Conservation (phyloP, 2,113 vertebrate species). For the Meleagris gallopavo region DNA sequence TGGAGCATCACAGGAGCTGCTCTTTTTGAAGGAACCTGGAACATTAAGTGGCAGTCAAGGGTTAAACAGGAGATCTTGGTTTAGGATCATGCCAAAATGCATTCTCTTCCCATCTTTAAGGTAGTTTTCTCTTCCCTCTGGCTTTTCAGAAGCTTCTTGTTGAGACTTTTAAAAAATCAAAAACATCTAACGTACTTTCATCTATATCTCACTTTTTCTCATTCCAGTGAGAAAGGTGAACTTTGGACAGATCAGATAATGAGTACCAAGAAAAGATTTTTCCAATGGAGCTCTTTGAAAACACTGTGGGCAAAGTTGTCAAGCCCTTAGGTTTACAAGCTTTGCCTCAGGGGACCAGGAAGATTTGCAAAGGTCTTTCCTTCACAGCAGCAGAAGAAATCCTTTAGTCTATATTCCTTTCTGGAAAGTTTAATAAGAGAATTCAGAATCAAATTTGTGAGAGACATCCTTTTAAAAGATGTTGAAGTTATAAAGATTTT, state of each 20-base stretch:
- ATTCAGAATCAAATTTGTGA: not conserved
- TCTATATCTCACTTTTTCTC: slow-evolving; percentile 1
- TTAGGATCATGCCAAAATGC: slow-evolving; percentile 1
- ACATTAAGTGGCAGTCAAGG: not conserved
- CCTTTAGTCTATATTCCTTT: not conserved
- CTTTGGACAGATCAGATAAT: slow-evolving; percentile 53
- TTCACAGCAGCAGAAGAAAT: slow-evolving; percentile 20
- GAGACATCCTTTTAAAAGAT: not conserved
- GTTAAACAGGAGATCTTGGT: slow-evolving; percentile 16
- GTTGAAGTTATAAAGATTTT: slow-evolving; percentile 11
- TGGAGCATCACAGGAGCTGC: not conserved
- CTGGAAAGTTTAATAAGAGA: slow-evolving; percentile 5
- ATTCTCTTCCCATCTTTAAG: slow-evolving; percentile 8
- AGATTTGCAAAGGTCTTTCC: slow-evolving; percentile 31
- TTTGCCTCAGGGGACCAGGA: slow-evolving; percentile 19
- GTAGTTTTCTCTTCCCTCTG: slow-evolving; percentile 16
- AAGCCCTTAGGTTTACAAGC: slow-evolving; percentile 26
- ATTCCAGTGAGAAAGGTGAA: slow-evolving; percentile 38
- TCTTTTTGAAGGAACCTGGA: slow-evolving; percentile 50
- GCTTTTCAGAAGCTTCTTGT: slow-evolving; percentile 49
- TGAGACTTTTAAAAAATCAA: slow-evolving; percentile 44
- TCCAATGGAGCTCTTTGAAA: slow-evolving; percentile 23
- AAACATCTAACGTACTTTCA: slow-evolving; percentile 49
- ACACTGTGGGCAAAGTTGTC: slow-evolving; percentile 38
- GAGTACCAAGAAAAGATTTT: slow-evolving; percentile 43